Base-by-base conservation (phyloP, 2,797 vertebrate species). In the Alca torda region DNA sequence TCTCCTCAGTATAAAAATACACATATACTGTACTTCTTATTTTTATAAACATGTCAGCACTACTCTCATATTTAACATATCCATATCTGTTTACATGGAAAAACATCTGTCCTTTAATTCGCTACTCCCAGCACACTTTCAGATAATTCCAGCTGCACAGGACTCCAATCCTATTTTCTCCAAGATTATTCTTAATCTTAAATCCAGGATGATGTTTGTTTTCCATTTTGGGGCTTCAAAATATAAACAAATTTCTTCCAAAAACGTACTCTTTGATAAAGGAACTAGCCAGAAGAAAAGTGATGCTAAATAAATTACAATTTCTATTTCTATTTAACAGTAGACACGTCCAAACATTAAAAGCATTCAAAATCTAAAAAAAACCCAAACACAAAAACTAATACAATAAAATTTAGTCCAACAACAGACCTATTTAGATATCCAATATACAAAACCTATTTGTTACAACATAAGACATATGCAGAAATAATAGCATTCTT, bases 401-500 rank as follows among this genome's bases (percentile, higher is more conserved):
- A 39, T 61, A 7, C 31, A 67, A 61, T 33, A 53, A 69, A 86
- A 86, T 24, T 16, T 13, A 94, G 87, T 60, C 91, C 85, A 93
- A 80, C 53, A 90, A 39, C 51, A 95, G 77, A 91, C 53, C 43
- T 91, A 87, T 95, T 93, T 93, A 96, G 76, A 96, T 85, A 95
- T 50, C 77, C 31, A 85, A 45, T 54, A 79, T 50, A 59, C 4
- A 87, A 89, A 92, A 56, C 8, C 54, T 84, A 65, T 90, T 94
- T 97, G 69, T 89, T 87, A 85, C 1, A 26, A 73, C 73, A 95
- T 84, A 90, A 90, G 75, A 77, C 57, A 95, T 67, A 90, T 24
- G 45, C 70, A 97, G 95, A 91, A 97, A 87, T 93, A 95, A 95
- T 73, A 95, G 84, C 39, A 3, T 91, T 93, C 84, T 93, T 94